Base-by-base conservation (phyloP, 2,797 vertebrate genomes). In the Merluccius polli region DNA sequence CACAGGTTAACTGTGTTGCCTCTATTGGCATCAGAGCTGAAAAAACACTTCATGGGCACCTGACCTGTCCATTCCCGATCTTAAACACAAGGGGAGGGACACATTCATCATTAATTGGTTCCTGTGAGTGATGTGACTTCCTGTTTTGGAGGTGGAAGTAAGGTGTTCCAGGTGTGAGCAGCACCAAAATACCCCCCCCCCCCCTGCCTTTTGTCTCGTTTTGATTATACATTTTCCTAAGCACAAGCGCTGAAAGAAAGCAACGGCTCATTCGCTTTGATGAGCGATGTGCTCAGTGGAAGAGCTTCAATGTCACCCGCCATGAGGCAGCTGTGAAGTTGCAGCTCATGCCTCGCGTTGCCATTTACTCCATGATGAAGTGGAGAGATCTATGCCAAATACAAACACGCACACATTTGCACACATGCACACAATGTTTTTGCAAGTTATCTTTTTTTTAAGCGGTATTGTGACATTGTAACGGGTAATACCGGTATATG, bases 321-420 rank as follows among this genome's bases (percentile, higher is more conserved):
- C 90, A 89, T 82, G 86, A 90, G 90, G 88, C 90, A 90, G 91
- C 91, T 88, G 90, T 87, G 89, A 87, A 90, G 87, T 87, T 82
- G 82, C 87, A 76, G 85, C 88, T 87, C 89, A 82, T 77, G 85
- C 88, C 89, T 87, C 82, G 71, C 27, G 73, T 79, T 88, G 89
- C 91, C 90, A 88, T 92, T 91, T 90, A 91, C 90, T 88, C 90
- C 87, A 86, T 89, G 91, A 90, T 89, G 88, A 90, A 91, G 88
- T 89, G 89, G 83, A 82, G 87, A 86, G 88, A 88, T 89, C 88
- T 88, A 86, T 81, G 84, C 85, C 84, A 86, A 85, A 84, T 83
- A 84, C 88, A 82, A 83, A 84, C 13, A 65, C 32, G 38, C 18
- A 24, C 70, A n/a, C 15, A 3, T 16, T 71, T n/a, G 72, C 75